These are phyloP conservation scores for Penaeus vannamei DNA, from an alignment of 1,140 invertebrate species.

Conservation along the genomic window DNA sequence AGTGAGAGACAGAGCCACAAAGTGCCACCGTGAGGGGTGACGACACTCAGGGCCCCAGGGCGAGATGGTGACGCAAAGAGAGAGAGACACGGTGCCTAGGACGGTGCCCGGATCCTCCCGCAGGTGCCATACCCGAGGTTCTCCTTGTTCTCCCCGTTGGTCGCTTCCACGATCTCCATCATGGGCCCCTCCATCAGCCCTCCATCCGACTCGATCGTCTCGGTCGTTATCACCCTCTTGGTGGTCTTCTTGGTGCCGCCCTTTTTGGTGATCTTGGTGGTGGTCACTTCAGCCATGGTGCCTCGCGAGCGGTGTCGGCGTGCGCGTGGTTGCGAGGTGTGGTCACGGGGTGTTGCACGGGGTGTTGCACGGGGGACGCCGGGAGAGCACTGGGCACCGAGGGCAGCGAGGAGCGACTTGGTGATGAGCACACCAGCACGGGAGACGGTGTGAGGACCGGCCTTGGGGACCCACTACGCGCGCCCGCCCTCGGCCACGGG, in stretches of 20 bases:
- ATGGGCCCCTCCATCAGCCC: neutral
- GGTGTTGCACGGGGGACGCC: no score
- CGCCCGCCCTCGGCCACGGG: no score
- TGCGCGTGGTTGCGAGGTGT: no score
- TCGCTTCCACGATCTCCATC: slow-evolving; percentile 10
- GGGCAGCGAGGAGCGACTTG: no score
- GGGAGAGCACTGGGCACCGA: no score
- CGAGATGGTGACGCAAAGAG: neutral
- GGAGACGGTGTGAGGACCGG: no score
- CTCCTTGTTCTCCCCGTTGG: slow-evolving; percentile 15
- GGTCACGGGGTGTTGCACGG: no score
- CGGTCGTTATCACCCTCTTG: slow-evolving; percentile 21
- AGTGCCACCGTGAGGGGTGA: no score
- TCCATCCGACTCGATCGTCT: neutral
- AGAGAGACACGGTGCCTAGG: neutral
- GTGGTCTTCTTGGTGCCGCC: slow-evolving; percentile 11
- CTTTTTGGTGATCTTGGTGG: slow-evolving; percentile 12
- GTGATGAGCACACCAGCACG: no score
- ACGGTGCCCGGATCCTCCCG: neutral
- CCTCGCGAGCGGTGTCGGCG: no score
- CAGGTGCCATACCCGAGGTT: slow-evolving; percentile 16
- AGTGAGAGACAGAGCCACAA: no score
- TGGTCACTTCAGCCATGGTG: slow-evolving; percentile 6
- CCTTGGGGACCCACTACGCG: no score
- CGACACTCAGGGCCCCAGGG: neutral